Base-by-base conservation (phyloP, 2,888 invertebrate genomes). In the Selenia dentaria region DNA sequence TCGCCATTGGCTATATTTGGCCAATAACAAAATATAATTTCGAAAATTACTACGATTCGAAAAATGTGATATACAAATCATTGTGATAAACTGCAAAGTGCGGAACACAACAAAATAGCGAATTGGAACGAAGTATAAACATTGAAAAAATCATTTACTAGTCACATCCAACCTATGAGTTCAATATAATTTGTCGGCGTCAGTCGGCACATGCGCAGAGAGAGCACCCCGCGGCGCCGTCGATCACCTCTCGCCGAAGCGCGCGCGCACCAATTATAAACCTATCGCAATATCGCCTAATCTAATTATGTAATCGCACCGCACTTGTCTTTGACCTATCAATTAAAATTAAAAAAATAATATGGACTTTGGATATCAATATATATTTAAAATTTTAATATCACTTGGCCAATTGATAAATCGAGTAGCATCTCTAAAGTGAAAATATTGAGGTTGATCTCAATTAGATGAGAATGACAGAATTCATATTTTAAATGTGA, bases 221-320 rank as follows among this genome's bases (percentile, higher is more conserved):
- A 70, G 70, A 51, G 73, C 74, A 58, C 86, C 89, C 88, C 83
- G 88, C 80, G 67, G 89, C 74, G 87, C 64, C 72, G 85, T 82
- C 87, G 72, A 83, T 87, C 87, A 82, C 61, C 56, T 64, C 64
- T 64, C 62, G 62, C 60, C 57, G 64, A 67, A 62, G 76, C 80
- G 74, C 75, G 74, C 75, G 79, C 80, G 72, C 79, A 70, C 69
- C 87, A 86, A 86, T 87, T 86, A 87, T 78, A 52, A 22, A 64
- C 65, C 70, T 74, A 79, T 78, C 79, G 67, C 66, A 67, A 74
- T 73, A 76, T 79, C 80, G 63, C 59, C 75, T 89, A 88, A 90
- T 90, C 89, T 80, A 89, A 89, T 90, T 88, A 88, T 66, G 70
- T 77, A 81, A 86, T 80, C 66, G 60, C 65, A 60, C 73, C 75